Percentiles rank a stretch among this genome's conserved stretches.
phyloP scores from a whole-genome alignment of 2,797 vertebrate species.

The Dendrocincla tyrannina region DNA sequence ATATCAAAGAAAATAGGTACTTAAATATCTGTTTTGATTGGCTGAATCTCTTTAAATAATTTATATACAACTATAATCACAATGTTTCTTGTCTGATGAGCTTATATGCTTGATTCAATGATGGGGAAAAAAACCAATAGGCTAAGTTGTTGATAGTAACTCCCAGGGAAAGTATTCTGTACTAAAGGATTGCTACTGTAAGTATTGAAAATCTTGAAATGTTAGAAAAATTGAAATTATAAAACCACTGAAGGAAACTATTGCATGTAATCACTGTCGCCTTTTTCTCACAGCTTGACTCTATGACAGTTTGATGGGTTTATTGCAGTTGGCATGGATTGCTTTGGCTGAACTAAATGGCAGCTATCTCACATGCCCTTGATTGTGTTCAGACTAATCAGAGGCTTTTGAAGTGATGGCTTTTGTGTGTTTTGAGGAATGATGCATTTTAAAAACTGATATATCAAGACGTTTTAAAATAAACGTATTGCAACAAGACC shows the following conservation, averaged over 20 bases:
- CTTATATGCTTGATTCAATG: constrained; percentile 72
- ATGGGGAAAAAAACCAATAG: constrained; percentile 76
- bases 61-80: constrained; percentile 69
- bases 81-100: constrained; percentile 77
- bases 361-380: constrained; percentile 68
- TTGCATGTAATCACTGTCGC: constrained; percentile 66
- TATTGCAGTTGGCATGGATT: constrained; percentile 76
- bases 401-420: constrained; percentile 69
- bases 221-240: constrained; percentile 79
- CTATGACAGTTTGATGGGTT: constrained; percentile 75
- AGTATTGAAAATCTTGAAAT: constrained; percentile 78
- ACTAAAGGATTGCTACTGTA: constrained; percentile 55
- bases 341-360: constrained; percentile 73
- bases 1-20: constrained; percentile 60
- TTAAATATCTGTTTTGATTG: constrained; percentile 70
- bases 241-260: constrained; percentile 74
- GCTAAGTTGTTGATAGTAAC: constrained; percentile 73
- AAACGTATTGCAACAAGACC: not conserved
- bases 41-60: constrained; percentile 70
- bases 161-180: constrained; percentile 71
- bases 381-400: constrained; percentile 76
- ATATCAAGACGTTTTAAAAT: constrained; percentile 36
- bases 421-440: constrained; percentile 61
- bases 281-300: constrained; percentile 79
- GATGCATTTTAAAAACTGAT: constrained; percentile 61